Evolutionary conservation across 2,113 vertebrate genomes (phyloP).

Genomic region (Cochlearius cochlearius): DNA sequence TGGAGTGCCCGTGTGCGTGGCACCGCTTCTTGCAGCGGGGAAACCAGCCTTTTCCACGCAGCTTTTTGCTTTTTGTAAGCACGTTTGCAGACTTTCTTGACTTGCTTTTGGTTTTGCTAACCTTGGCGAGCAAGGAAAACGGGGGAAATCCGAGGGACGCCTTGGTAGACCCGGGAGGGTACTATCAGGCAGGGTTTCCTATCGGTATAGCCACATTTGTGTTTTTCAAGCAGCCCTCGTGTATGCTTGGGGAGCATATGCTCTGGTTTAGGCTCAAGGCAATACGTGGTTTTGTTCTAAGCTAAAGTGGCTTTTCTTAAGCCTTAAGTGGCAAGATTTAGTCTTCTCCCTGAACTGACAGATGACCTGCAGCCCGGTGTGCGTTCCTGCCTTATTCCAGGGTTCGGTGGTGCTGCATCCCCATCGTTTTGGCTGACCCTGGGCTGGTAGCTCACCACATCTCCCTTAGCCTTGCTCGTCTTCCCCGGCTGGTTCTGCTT

Average conservation of each 20-base stretch:
- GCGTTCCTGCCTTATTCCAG: not conserved
- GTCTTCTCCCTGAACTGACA: not conserved
- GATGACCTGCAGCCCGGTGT: not conserved
- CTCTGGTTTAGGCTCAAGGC: not conserved
- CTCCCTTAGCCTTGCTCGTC: not conserved
- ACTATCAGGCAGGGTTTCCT: not conserved
- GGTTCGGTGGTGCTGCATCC: not conserved
- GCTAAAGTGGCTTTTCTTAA: not conserved
- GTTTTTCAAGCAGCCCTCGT: not conserved
- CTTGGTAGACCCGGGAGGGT: not conserved
- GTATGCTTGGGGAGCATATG: rapidly evolving
- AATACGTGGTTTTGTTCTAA: not conserved
- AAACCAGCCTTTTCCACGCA: not conserved
- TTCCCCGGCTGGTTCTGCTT: not conserved
- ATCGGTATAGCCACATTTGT: rapidly evolving
- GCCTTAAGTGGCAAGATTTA: not conserved
- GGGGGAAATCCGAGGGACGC: not conserved
- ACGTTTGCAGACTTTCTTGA: not conserved
- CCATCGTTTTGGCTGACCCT: not conserved
- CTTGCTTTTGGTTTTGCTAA: not conserved
- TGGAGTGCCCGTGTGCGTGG: not conserved
- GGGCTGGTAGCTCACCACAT: not conserved
- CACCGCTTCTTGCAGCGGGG: not conserved
- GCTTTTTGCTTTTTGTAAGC: not conserved
- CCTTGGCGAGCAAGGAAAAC: not conserved